These are phyloP conservation scores for Psylliodes chrysocephalus DNA, from an alignment of 2,888 invertebrate genomes.

Conservation along the genomic window DNA sequence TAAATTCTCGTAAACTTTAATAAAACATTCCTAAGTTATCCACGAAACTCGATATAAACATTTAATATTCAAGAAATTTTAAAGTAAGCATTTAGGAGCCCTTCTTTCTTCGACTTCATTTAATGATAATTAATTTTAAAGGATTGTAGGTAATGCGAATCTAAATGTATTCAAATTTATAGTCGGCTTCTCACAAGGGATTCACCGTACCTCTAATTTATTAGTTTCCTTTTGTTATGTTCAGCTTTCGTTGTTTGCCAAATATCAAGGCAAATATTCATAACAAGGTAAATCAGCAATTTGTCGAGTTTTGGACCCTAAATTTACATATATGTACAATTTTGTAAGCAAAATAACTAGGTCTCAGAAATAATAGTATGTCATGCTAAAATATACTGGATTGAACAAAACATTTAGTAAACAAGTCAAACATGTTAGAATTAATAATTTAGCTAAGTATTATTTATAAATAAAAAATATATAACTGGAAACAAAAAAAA, in stretches of 20 bases:
- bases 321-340: constrained; percentile 6
- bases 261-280: constrained; percentile 19
- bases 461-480: too few species aligned
- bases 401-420: too few species aligned
- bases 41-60: too few species aligned
- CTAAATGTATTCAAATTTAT: neutral
- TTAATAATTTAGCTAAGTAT: too few species aligned
- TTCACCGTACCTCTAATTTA: neutral
- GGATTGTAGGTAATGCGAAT: neutral
- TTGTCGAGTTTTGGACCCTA: constrained; percentile 14
- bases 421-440: too few species aligned
- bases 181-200: neutral
- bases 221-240: neutral
- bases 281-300: constrained; percentile 22
- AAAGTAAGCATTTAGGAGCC: too few species aligned
- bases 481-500: too few species aligned
- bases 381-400: too few species aligned
- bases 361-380: neutral
- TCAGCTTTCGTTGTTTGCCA: constrained; percentile 12
- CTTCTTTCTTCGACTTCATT: too few species aligned
- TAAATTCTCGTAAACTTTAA: too few species aligned
- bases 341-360: neutral
- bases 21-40: too few species aligned
- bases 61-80: too few species aligned
- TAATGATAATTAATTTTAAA: neutral